Evolutionary conservation across 2,113 vertebrate species (phyloP).

Genomic region (Psittacara wagleri): DNA sequence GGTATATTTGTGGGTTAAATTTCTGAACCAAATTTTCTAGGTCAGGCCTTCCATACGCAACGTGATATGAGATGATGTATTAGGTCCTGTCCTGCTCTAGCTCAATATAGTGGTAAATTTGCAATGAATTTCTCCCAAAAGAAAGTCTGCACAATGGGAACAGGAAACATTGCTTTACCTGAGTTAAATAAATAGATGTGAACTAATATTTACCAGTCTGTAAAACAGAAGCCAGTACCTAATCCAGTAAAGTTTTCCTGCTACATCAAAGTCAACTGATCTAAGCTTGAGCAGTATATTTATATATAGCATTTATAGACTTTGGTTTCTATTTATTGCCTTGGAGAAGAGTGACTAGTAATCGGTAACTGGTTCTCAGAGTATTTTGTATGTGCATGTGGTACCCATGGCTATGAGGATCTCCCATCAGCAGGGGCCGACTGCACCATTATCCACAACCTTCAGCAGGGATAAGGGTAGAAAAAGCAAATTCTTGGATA

Average conservation of each 20-base stretch:
- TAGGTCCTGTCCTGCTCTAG: not conserved
- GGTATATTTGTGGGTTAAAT: not conserved
- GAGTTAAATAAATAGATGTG: not conserved
- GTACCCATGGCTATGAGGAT: rapidly evolving
- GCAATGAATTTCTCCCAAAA: not conserved
- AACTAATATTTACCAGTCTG: not conserved
- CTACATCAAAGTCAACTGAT: not conserved
- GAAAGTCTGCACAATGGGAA: not conserved
- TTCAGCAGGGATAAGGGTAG: not conserved
- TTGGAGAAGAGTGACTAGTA: not conserved
- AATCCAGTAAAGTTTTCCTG: not conserved
- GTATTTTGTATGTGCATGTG: not conserved
- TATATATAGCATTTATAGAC: not conserved
- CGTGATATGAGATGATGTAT: not conserved
- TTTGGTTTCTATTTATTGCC: not conserved
- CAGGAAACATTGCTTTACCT: not conserved
- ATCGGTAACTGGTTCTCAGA: no score
- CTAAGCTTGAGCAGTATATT: not conserved
- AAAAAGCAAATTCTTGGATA: not conserved
- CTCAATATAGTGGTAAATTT: not conserved
- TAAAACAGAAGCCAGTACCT: not conserved
- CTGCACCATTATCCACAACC: rapidly evolving
- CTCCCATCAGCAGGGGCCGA: rapidly evolving
- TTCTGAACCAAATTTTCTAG: not conserved
- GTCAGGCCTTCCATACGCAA: not conserved